phyloP scores from a whole-genome alignment of 2,797 vertebrate species.

The Scomberomorus guttatus region DNA sequence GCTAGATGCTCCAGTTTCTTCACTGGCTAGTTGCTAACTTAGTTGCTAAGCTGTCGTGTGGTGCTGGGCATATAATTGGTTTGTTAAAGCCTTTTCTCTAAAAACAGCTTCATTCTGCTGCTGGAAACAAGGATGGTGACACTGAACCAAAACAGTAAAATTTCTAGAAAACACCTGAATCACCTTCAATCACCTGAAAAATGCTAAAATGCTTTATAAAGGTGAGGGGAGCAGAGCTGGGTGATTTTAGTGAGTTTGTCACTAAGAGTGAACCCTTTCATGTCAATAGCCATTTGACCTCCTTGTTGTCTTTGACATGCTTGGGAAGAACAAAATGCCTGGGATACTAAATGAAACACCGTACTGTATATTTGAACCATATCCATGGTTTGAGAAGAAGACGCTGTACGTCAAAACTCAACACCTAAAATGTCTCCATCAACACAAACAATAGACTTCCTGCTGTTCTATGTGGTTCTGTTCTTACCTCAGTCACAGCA shows the following conservation, averaged over 20 bases:
- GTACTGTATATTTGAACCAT: background rate
- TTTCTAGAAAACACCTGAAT: background rate
- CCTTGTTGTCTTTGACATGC: background rate
- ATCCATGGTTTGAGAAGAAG: background rate
- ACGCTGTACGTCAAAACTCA: background rate
- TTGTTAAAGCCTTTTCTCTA: background rate
- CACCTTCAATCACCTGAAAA: background rate
- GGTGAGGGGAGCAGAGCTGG: background rate
- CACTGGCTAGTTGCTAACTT: too few relatives aligned
- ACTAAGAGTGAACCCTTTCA: too few relatives aligned
- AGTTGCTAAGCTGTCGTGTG: too few relatives aligned
- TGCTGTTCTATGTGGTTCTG: background rate
- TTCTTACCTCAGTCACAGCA: conserved; percentile 94
- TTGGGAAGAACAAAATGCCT: background rate
- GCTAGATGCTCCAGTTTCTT: too few relatives aligned
- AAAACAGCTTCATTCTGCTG: background rate
- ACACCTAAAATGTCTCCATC: background rate
- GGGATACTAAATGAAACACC: background rate
- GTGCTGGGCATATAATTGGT: too few relatives aligned
- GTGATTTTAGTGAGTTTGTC: too few relatives aligned
- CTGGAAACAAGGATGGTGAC: background rate
- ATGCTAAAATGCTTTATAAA: background rate
- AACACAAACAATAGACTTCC: background rate
- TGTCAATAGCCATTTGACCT: too few relatives aligned
- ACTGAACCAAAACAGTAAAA: background rate